Base-by-base conservation (phyloP, 2,888 invertebrate genomes). In the Orthosia cruda region DNA sequence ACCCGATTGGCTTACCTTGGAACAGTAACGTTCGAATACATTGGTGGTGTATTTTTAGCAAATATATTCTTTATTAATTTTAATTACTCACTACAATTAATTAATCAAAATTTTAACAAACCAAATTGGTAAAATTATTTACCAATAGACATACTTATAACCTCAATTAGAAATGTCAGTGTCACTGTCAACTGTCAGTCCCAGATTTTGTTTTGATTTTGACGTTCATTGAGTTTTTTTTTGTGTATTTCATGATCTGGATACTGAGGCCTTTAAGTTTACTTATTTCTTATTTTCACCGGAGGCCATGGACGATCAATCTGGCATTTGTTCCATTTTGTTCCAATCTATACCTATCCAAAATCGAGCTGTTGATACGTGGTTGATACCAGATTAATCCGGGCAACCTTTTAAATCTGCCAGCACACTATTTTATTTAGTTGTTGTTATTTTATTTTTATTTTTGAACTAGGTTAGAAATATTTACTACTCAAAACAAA, bases 21-120 rank as follows among this genome's bases (percentile, higher is more conserved):
- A 69, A 92, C 72, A 70, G 91, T 77, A 59, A 94, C 83, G 80
- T 90, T 92, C 16, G 94, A 90, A 90, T 94, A 94, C 94, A 95
- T 94, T 68, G 58, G 50, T 32, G 49, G 3, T 32, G 23, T 66
- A 12, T 47, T 68, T 61, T n/a, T 32, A 16, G 40, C 23, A 26
- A 55, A 23, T 16, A 1, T 54, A 23, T 9, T 40, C 2, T 16
- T 57, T 49, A 45, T 13, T 3, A 47, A 12, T 65, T 18, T 13
- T 50, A 20, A 20, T 16, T 64, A 57, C 13, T 32, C 0, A 16
- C 20, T 66, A 16, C 0, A 58, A 11, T 32, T 66, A 45, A 7
- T 32, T 50, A 32, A 16, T 50, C n/a, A 65, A 13, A 15, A 11
- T 5, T 23, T 0, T 23, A 32, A 23, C 5, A 2, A 40, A 11